These are phyloP conservation scores for Puffinus mauretanicus DNA, from an alignment of 2,113 vertebrate species.

Conservation along the genomic window DNA sequence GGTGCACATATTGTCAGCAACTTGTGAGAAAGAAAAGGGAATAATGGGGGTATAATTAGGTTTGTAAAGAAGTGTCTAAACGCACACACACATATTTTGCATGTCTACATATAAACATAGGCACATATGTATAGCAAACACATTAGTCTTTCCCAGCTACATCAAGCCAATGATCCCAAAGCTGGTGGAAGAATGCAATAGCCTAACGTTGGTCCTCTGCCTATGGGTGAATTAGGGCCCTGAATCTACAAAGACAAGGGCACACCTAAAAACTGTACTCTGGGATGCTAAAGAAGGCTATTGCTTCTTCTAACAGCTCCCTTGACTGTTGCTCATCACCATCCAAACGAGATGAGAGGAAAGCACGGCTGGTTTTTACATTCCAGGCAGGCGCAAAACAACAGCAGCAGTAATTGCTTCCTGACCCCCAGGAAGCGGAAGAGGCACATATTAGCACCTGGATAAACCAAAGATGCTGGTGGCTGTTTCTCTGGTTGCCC, in stretches of 20 bases:
- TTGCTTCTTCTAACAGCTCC: not conserved
- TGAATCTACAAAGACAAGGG: not conserved
- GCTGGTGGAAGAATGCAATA: not conserved
- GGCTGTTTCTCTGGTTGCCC: not conserved
- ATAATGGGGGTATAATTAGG: not conserved
- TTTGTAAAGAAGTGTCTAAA: not conserved
- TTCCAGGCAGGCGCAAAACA: not conserved
- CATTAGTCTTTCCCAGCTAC: not conserved
- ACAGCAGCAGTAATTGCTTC: not conserved
- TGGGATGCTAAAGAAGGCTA: not conserved
- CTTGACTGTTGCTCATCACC: not conserved
- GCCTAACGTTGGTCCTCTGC: not conserved
- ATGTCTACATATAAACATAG: not conserved
- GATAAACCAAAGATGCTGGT: not conserved
- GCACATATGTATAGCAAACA: not conserved
- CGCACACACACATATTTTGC: not conserved
- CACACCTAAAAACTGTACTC: not conserved
- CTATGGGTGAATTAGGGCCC: not conserved
- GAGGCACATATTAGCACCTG: not conserved
- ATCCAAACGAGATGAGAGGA: not conserved
- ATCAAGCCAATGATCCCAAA: not conserved
- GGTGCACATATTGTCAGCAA: conserved; percentile 18
- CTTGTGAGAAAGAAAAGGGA: conserved; percentile 38
- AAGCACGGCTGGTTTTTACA: not conserved
- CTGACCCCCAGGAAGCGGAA: not conserved